Evolutionary conservation across 2,797 vertebrate species (phyloP), one percentile per base, ranked within the genome.

Genomic region (Glossophaga mutica): DNA sequence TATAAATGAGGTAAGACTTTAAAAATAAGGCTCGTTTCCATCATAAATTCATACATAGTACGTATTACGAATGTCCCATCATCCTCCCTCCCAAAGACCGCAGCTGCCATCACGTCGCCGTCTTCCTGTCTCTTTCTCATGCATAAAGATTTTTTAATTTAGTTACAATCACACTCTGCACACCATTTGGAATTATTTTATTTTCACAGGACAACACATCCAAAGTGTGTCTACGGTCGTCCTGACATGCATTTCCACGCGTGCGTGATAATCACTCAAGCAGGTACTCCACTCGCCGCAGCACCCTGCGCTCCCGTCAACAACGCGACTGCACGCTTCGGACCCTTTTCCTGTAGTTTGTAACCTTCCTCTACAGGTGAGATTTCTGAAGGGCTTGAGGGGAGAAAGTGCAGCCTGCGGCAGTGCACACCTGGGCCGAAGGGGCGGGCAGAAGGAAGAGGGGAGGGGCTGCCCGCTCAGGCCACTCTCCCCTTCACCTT

Each of bases 181-280:
- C 39, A 29, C 76, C 55, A 46, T 46, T 90, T 24, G 70, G 57
- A 81, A 70, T 68, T 74, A 34, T 37, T 86, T 90, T 70, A 44
- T 81, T 85, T 89, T 52, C 67, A 68, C 19, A n/a, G 5, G 29
- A 70, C 34, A 39, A 52, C 55, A 34, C 12, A 3, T 21, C 19
- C 12, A 24, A 74, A 62, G 42, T 34, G 5, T 6, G 11, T 55
- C 79, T 0, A 0, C 0, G 8, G 29, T 12, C 5, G 0, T 12
- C 32, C 46, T 59, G 32, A 46, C 6, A 16, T 1, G 73, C n/a
- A 6, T 42, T 21, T 86, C 65, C n/a, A 2, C 24, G 11, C 34
- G 1, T 65, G 52, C n/a, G 26, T 1, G 39, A 62, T 15, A 55
- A 71, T 29, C 37, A 26, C 59, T 87, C 5, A 2, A 29, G 44